Evolutionary conservation across 2,113 vertebrate species (phyloP).

Genomic region (Hiodon tergisus): DNA sequence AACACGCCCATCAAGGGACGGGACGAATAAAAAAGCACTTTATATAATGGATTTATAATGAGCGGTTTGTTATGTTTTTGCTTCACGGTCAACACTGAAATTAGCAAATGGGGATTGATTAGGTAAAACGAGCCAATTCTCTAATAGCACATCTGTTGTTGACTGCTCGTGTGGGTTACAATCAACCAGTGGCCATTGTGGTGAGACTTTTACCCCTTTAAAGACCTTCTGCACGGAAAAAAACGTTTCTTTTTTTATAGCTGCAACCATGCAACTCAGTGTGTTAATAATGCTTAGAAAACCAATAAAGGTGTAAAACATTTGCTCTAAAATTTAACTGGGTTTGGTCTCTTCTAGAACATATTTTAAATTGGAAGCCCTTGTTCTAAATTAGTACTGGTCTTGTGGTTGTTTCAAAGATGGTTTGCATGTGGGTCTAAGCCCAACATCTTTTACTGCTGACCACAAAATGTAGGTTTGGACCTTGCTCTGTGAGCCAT

Average conservation of each 20-base stretch:
- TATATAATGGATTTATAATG: slow-evolving; percentile 20
- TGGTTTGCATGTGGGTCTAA: too few species aligned
- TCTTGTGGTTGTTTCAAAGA: not conserved
- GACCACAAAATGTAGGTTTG: too few species aligned
- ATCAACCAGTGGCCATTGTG: not conserved
- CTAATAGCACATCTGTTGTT: not conserved
- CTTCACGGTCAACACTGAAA: slow-evolving; percentile 7
- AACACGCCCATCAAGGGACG: not conserved
- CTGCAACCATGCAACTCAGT: too few species aligned
- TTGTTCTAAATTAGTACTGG: too few species aligned
- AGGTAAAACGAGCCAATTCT: not conserved
- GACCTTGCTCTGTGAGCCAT: too few species aligned
- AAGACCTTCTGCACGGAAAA: not conserved
- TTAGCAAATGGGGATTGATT: slow-evolving; percentile 8
- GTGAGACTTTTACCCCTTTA: slow-evolving; percentile 9
- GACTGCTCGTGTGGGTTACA: not conserved
- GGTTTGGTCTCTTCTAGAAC: too few species aligned
- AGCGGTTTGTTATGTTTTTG: slow-evolving; percentile 15
- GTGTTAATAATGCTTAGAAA: too few species aligned
- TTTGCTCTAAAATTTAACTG: too few species aligned
- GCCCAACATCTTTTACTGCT: too few species aligned
- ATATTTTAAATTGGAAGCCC: too few species aligned
- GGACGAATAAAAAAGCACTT: not conserved
- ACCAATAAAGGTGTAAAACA: too few species aligned
- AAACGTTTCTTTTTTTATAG: too few species aligned